A percentile compares a stretch with the other conserved stretches of the same genome.
phyloP scores from a whole-genome alignment of 1,140 invertebrate genomes.

The Lycorma delicatula region DNA sequence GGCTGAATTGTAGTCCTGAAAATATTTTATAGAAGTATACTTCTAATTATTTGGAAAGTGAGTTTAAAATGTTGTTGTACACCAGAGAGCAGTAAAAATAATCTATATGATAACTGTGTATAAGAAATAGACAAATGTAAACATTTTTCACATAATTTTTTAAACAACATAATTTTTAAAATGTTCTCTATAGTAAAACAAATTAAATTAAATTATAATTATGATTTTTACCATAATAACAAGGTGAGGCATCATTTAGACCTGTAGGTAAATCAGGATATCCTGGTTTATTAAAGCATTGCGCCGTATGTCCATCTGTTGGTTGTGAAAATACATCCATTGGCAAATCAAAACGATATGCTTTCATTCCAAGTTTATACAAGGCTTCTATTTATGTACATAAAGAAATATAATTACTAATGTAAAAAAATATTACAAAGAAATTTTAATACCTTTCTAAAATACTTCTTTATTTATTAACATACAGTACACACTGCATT shows the following conservation, averaged over 20 bases:
- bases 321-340: slow-evolving; percentile 41
- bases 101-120: too few relatives aligned
- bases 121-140: too few relatives aligned
- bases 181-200: too few relatives aligned
- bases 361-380: slow-evolving; percentile 38
- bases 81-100: too few relatives aligned
- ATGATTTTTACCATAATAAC: slow-evolving; percentile 41
- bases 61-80: too few relatives aligned
- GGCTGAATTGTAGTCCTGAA: too few relatives aligned
- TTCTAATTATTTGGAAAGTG: too few relatives aligned
- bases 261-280: slow-evolving; percentile 48
- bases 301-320: slow-evolving; percentile 36
- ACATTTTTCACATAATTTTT: too few relatives aligned
- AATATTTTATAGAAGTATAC: too few relatives aligned
- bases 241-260: slow-evolving; percentile 53
- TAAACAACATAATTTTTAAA: too few relatives aligned
- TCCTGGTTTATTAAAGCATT: slow-evolving; percentile 24
- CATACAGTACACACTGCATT: neutral
- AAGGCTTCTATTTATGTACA: slow-evolving; percentile 37
- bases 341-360: slow-evolving; percentile 43
- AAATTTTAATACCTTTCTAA: neutral
- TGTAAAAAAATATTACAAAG: neutral
- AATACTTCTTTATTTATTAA: slow-evolving; percentile 8
- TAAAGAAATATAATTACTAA: neutral
- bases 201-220: too few relatives aligned